Percentiles rank a stretch among this genome's conserved stretches.
These are phyloP conservation scores for Sylvia borin DNA, from an alignment of 2,797 vertebrate species.

Conservation along the genomic window DNA sequence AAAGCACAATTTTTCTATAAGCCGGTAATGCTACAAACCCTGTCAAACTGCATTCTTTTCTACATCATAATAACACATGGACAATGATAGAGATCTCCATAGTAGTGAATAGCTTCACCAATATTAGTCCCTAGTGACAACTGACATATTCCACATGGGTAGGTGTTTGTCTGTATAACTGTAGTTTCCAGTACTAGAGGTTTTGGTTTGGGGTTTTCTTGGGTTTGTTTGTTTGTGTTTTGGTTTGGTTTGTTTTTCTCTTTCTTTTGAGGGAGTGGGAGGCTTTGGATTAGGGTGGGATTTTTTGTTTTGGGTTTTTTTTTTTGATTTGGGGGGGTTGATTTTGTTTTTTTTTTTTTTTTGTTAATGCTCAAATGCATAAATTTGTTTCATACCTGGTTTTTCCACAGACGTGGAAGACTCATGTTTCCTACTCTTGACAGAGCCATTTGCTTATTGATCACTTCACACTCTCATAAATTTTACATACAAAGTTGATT, in stretches of 20 bases:
- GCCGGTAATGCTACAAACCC: background rate
- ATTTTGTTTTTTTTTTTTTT: background rate
- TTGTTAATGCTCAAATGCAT: background rate
- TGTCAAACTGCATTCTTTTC: background rate
- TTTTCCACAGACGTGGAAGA: background rate
- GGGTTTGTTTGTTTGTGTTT: background rate
- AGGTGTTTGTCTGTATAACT: background rate
- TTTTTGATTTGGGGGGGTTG: no score
- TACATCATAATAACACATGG: background rate
- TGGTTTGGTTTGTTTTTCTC: no score
- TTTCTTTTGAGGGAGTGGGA: no score
- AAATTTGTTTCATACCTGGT: background rate
- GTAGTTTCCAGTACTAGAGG: background rate
- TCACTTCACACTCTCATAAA: background rate
- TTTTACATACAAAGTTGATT: background rate
- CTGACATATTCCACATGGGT: background rate
- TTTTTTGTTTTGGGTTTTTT: no score
- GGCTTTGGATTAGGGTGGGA: background rate
- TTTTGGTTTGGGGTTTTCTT: no score
- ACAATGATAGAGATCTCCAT: background rate
- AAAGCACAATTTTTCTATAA: conserved; percentile 3
- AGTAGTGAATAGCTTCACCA: background rate
- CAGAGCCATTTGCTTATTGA: background rate
- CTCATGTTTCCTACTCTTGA: background rate
- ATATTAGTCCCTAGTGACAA: background rate